Base-by-base conservation (phyloP, 1,140 invertebrate species). In the Lepidurus arcticus region DNA sequence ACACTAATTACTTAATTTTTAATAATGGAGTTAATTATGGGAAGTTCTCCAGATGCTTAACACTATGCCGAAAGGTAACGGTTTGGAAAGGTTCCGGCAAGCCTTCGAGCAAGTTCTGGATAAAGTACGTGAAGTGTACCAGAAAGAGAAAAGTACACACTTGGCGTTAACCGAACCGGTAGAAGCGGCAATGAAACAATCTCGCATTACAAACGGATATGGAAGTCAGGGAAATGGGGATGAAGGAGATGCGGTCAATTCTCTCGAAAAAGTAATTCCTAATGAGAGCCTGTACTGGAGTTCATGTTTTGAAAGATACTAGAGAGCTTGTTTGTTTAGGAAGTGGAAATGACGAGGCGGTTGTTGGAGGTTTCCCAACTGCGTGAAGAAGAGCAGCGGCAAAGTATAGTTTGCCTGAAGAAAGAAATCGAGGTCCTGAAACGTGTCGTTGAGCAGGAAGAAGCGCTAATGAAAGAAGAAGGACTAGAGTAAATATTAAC, bases 381-480 rank as follows among this genome's bases (percentile, higher is more conserved):
- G 16, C 78, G 78, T 21, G 78, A 78, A 42, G 78, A 78, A n/a
- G 73, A 78, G 24, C 75, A 73, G 73, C 65, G 73, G 8, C 42
- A 75, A 74, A 78, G 73, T 13, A 78, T 78, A 42, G 73, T 74
- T 45, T 16, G 75, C 24, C 42, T 78, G 42, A 44, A 75, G 75
- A 47, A 42, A 6, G 78, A 78, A 47, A 74, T 78, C 11, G 44
- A 26, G 34, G 73, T 42, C 44, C 43, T 78, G 5, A 73, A 74
- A 34, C 74, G 75, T 45, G 45, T 78, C 43, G 78, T 78, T 24
- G 78, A 78, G 16, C 73, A 78, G 44, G 78, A 78, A n/a, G 78
- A 78, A 75, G 44, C 24, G n/a, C 42, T 78, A 2, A 43, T 45
- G 53, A 73, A 73, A 44, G 78, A 78, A 42, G 78, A 78, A 75